These are phyloP conservation scores for Chionodraco myersi DNA, from an alignment of 2,113 vertebrate genomes.

Conservation along the genomic window DNA sequence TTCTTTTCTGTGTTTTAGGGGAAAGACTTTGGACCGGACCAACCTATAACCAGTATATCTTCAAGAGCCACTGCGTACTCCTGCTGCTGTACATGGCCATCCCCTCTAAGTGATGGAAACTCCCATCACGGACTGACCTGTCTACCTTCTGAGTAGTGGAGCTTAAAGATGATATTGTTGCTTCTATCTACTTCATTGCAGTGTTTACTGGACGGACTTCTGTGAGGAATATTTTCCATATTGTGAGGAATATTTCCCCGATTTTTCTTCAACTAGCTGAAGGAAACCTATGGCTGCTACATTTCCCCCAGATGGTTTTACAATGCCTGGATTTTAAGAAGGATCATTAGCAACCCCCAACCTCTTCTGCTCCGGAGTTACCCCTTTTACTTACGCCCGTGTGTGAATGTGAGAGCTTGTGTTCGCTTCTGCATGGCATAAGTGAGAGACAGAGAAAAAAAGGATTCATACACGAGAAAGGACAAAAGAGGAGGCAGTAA, in stretches of 20 bases:
- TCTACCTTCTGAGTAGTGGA: slow-evolving; percentile 34
- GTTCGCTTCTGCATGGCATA: slow-evolving; percentile 54
- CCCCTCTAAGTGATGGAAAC: slow-evolving; percentile 38
- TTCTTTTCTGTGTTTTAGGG: slow-evolving; percentile 58
- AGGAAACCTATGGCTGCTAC: slow-evolving; percentile 51
- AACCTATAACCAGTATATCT: not conserved
- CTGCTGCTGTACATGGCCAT: slow-evolving; percentile 6
- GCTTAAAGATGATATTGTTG: slow-evolving; percentile 32
- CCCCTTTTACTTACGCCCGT: slow-evolving; percentile 10
- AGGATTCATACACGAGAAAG: slow-evolving; percentile 1
- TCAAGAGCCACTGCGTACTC: not conserved
- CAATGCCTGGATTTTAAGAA: slow-evolving; percentile 45
- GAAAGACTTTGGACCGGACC: slow-evolving; percentile 29
- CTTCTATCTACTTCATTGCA: slow-evolving; percentile 9
- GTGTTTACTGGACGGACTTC: slow-evolving; percentile 18
- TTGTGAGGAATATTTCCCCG: slow-evolving; percentile 46
- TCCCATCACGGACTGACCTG: slow-evolving; percentile 21
- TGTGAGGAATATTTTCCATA: slow-evolving; percentile 47
- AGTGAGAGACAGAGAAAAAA: slow-evolving; percentile 34
- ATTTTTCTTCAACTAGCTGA: slow-evolving; percentile 20
- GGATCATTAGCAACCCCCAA: slow-evolving; percentile 36
- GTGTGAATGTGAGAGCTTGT: slow-evolving; percentile 50
- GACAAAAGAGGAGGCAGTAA: slow-evolving; percentile 27
- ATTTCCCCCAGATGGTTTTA: slow-evolving; percentile 31
- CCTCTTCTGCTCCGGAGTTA: slow-evolving; percentile 29